Base-by-base conservation (phyloP, 2,888 invertebrate genomes). In the Hipparchia semele region DNA sequence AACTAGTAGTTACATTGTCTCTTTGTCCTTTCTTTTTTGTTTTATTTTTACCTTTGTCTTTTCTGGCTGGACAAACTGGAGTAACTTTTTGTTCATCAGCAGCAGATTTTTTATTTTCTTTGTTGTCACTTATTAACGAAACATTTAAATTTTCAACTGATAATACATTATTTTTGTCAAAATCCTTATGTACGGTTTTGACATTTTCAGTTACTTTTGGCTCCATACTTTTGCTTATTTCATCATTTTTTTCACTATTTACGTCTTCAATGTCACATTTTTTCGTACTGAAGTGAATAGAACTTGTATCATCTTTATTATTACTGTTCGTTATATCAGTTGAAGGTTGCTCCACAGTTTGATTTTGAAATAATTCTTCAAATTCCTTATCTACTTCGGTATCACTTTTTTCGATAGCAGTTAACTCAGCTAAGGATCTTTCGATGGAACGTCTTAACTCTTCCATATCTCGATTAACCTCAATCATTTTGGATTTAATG, bases 381-480 rank as follows among this genome's bases (percentile, higher is more conserved):
- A 75, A 80, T 70, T 83, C 76, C 70, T 83, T 84, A 73, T 88
- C 87, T 51, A 81, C 62, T 66, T 81, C 81, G n/a, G 81, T 78
- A 76, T 91, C 90, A 69, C 76, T 81, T 78, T 87, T 88, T 79
- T 93, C 91, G 61, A 90, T 83, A 12, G 86, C 81, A 6, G 89
- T 88, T 2, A 93, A 80, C 77, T 90, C 94, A 51, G 92, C 92
- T 74, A 94, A 81, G 33, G 94, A 92, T 74, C 85, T 87, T 81
- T 94, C 94, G 72, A 94, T 91, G 0, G 93, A 92, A 23, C 87
- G 68, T 70, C 90, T 86, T 64, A 94, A 80, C 69, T 90, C 92
- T 78, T 93, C 91, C 91, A 94, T 90, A 70, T 92, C 92, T 80
- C 89, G 84, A 76, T 90, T 92, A 0, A 93, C 93, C 82, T 92